Conservation (phyloP, 2,797 vertebrate species). For the Lepilemur ruficaudatus region DNA sequence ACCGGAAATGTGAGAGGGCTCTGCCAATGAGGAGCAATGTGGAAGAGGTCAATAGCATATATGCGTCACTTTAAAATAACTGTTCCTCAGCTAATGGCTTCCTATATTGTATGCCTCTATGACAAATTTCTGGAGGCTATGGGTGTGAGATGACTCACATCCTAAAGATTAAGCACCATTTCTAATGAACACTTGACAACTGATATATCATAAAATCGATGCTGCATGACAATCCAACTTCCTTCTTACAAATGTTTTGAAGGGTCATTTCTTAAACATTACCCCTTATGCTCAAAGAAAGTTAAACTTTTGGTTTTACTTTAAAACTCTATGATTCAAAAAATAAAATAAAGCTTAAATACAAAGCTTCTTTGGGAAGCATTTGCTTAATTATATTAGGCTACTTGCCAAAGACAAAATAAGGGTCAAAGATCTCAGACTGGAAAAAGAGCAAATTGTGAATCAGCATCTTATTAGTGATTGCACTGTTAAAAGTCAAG, state of each 20-base stretch:
- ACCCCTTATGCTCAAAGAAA: neutral
- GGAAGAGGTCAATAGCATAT: neutral
- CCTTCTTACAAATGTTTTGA: neutral
- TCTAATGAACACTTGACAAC: constrained; percentile 2
- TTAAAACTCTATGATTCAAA: neutral
- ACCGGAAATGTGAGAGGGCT: neutral
- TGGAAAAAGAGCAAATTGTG: neutral
- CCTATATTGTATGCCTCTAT: neutral
- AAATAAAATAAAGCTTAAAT: neutral
- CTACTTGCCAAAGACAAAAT: neutral
- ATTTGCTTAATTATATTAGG: neutral
- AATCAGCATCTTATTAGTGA: neutral
- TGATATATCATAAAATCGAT: constrained; percentile 38
- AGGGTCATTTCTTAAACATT: neutral
- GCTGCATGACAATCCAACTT: neutral
- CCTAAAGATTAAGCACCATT: constrained; percentile 52
- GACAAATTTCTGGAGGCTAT: constrained; percentile 30
- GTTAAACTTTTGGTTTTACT: neutral
- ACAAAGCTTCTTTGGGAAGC: neutral
- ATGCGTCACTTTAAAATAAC: neutral
- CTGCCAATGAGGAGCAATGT: neutral
- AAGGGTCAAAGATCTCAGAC: neutral
- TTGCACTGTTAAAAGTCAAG: neutral
- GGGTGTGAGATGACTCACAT: constrained; percentile 53
- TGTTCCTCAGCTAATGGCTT: constrained; percentile 45